Evolutionary conservation across 2,888 invertebrate species (phyloP), one percentile per base, ranked within the genome.

Genomic region (Acanthoscelides obtectus): DNA sequence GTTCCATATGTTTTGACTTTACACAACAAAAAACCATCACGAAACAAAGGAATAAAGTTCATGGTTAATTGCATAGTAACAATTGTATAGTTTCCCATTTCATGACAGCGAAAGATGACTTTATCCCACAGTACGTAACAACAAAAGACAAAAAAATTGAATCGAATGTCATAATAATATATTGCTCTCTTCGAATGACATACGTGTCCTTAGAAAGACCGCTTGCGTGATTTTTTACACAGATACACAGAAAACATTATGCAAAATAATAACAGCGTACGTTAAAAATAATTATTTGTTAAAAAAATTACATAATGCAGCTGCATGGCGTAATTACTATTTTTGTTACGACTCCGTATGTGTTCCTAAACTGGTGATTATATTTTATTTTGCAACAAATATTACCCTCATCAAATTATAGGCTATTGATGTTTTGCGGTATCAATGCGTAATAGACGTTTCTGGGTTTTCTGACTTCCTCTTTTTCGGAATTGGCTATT

Each of bases 261-360:
- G 69, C 65, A 65, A 22, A 70, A 70, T 70, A 70, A 70, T 70
- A 70, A 70, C 66, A 70, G 70, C 25, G 17, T 66, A 21, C 45
- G 66, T 66, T 66, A 70, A 70, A 70, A 70, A 70, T 70, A 70
- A 70, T 70, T 70, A 70, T 70, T 70, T 70, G 27, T 70, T 66
- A 27, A 70, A 66, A n/a, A 70, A 70, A 70, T 70, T 70, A 70
- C 66, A 70, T 70, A 70, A 70, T 70, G 66, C 64, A 25, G 70
- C n/a, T 70, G 27, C 66, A 27, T 27, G 21, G 5, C 25, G 66
- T 70, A 66, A 70, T 66, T 20, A 70, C 25, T 21, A 70, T 70
- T 66, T 70, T 66, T 70, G 21, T 19, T 69, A n/a, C 21, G 45
- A 20, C 17, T 45, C 17, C 45, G 45, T 45, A 45, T 45, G 17